Evolutionary conservation across 2,888 invertebrate species (phyloP).

Genomic region (Flexamia atlantica): DNA sequence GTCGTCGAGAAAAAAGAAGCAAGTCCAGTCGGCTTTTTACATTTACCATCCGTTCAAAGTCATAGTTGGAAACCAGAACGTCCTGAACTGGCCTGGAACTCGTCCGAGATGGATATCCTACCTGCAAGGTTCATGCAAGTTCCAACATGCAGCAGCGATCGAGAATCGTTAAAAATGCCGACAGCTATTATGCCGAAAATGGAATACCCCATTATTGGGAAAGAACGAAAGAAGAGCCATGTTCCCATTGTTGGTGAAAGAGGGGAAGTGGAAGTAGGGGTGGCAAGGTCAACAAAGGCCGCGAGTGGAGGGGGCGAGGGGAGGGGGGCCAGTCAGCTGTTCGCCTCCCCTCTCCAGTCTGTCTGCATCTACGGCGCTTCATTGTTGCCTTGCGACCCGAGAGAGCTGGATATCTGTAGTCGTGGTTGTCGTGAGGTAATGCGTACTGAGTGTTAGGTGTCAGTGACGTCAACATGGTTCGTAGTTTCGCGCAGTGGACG

Average conservation of each 20-base stretch:
- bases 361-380: background rate
- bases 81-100: too few species aligned
- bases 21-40: background rate
- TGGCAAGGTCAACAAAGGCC: constrained; percentile 61
- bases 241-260: constrained; percentile 22
- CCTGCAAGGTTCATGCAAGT: constrained; percentile 1
- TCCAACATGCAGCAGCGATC: background rate
- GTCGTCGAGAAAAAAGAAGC: background rate
- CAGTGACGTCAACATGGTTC: constrained; percentile 82
- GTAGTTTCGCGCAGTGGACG: constrained; percentile 93
- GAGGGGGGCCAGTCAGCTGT: constrained; percentile 31
- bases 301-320: constrained; percentile 10
- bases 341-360: background rate
- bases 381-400: background rate
- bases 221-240: background rate
- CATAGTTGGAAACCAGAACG: constrained; percentile 19
- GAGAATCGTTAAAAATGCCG: constrained; percentile 17
- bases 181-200: constrained; percentile 31
- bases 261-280: constrained; percentile 38
- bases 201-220: constrained; percentile 9
- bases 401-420: background rate
- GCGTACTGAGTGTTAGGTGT: constrained; percentile 10
- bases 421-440: constrained; percentile 20
- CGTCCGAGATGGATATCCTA: background rate
- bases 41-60: background rate